Percentiles rank a stretch among this genome's conserved stretches.
Conservation (phyloP, 1,140 invertebrate species). For the Tetramorium simillimum region DNA sequence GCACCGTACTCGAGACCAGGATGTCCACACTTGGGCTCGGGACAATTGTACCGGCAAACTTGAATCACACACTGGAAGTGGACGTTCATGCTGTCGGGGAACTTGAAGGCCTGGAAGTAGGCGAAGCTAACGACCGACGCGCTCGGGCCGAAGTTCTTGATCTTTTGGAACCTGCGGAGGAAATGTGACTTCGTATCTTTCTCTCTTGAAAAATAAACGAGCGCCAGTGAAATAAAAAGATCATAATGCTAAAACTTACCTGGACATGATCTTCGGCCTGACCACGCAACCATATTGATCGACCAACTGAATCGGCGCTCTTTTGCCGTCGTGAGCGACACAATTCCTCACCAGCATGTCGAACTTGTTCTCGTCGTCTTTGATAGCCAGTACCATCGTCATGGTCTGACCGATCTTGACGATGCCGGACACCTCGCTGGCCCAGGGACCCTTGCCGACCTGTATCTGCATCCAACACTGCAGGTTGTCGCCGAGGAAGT, state of each 20-base stretch:
- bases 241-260: conserved; percentile 68
- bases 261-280: conserved; percentile 96
- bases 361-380: conserved; percentile 98
- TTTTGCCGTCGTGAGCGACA: conserved; percentile 96
- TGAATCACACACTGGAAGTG: conserved; percentile 99
- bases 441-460: conserved; percentile 97
- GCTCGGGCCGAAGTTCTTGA: conserved; percentile 97
- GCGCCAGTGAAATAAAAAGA: background rate
- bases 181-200: background rate
- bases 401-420: conserved; percentile 98
- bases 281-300: conserved; percentile 97
- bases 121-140: conserved; percentile 97
- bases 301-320: conserved; percentile 96
- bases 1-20: conserved; percentile 90
- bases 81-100: conserved; percentile 98
- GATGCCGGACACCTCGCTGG: conserved; percentile 96
- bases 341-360: conserved; percentile 98
- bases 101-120: conserved; percentile 98
- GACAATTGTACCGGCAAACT: conserved; percentile 96
- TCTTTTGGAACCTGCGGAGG: conserved; percentile 93
- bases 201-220: background rate
- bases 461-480: conserved; percentile 99
- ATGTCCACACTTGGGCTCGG: conserved; percentile 94
- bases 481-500: conserved; percentile 97
- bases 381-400: conserved; percentile 98